A percentile compares a stretch with the other conserved stretches of the same genome.
These are phyloP conservation scores for Cabera pusaria DNA, from an alignment of 2,888 invertebrate species.

Conservation along the genomic window DNA sequence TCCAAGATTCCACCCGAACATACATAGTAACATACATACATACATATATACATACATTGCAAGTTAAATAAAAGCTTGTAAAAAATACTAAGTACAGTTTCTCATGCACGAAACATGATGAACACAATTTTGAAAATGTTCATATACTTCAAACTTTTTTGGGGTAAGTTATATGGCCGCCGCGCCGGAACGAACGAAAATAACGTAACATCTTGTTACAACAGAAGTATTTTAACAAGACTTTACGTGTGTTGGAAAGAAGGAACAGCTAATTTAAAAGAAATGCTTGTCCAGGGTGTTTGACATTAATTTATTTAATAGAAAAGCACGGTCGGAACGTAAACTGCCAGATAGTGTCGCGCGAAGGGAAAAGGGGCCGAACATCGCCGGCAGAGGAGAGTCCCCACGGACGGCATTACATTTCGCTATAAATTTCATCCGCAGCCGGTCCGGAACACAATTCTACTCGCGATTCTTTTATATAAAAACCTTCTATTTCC, in stretches of 20 bases:
- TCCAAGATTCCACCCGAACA: no score
- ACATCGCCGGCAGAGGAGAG: conserved; percentile 41
- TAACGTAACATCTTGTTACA: not conserved
- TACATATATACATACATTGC: no score
- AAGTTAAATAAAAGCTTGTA: no score
- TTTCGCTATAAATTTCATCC: conserved; percentile 65
- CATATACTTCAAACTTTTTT: no score
- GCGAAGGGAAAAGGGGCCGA: conserved; percentile 40
- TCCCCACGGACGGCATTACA: conserved; percentile 59
- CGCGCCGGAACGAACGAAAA: no score
- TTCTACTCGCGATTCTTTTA: conserved; percentile 59
- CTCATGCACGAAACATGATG: no score
- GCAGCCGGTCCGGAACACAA: conserved; percentile 54
- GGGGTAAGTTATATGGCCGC: no score
- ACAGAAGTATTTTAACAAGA: no score
- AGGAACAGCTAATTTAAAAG: conserved; percentile 10
- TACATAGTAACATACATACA: no score
- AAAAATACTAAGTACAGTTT: not conserved
- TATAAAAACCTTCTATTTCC: conserved; percentile 67
- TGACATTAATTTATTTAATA: conserved; percentile 49
- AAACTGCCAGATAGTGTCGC: conserved; percentile 46
- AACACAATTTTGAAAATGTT: no score
- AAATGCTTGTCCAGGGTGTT: conserved; percentile 25
- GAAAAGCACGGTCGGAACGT: conserved; percentile 41
- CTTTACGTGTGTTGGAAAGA: not conserved